Conservation (phyloP, 1,140 invertebrate species). For the Heliconius himera region DNA sequence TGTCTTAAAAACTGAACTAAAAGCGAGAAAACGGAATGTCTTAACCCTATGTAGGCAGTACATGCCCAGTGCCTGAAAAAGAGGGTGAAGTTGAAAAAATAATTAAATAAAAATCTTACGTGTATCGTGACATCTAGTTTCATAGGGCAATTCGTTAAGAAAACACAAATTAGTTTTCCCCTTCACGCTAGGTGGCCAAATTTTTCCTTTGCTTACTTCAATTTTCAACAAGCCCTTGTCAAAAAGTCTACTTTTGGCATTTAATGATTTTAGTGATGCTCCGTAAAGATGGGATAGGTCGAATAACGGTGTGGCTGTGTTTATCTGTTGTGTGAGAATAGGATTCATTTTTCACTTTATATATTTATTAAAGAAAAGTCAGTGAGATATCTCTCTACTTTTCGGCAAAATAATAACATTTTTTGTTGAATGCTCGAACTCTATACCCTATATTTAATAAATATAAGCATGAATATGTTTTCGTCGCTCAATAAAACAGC, state of each 20-base stretch:
- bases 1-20: no score
- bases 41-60: no score
- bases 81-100: not conserved
- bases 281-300: slow-evolving; percentile 62
- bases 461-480: no score
- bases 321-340: slow-evolving; percentile 41
- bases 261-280: slow-evolving; percentile 38
- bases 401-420: no score
- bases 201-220: slow-evolving; percentile 54
- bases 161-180: slow-evolving; percentile 46
- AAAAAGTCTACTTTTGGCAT: slow-evolving; percentile 52
- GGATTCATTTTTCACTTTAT: not conserved
- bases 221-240: slow-evolving; percentile 60
- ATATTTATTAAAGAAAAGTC: no score
- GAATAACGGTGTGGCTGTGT: slow-evolving; percentile 52
- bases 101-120: slow-evolving; percentile 49
- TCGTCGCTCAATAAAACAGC: no score
- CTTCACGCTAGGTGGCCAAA: slow-evolving; percentile 60
- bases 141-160: slow-evolving; percentile 54
- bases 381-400: no score
- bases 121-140: slow-evolving; percentile 62
- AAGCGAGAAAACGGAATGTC: no score
- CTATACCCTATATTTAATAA: no score
- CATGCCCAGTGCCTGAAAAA: no score
- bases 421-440: no score